Conservation (phyloP, 2,888 invertebrate genomes). For the Pardosa pseudoannulata region DNA sequence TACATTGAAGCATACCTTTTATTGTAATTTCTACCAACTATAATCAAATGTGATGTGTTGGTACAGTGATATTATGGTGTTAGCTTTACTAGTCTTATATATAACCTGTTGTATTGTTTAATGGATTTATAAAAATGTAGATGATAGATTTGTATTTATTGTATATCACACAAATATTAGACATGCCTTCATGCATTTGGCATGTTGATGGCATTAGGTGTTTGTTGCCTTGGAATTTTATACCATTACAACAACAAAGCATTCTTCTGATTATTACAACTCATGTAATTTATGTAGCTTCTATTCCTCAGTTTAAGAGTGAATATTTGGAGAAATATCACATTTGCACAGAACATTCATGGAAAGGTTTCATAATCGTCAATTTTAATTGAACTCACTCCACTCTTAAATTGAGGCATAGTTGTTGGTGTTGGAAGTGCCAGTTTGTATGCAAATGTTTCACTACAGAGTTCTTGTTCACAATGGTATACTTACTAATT, state of each 20-base stretch:
- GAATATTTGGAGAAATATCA: neutral
- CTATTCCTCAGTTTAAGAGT: constrained; percentile 9
- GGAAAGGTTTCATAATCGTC: neutral
- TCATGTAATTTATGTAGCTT: neutral
- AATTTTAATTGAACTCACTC: neutral
- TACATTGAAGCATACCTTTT: constrained; percentile 41
- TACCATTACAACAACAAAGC: constrained; percentile 59
- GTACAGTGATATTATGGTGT: constrained; percentile 70
- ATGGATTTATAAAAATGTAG: constrained; percentile 69
- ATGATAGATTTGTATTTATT: constrained; percentile 70
- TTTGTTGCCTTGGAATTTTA: constrained; percentile 72
- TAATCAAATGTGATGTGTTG: constrained; percentile 52
- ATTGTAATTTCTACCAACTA: constrained; percentile 66
- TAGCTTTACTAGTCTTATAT: constrained; percentile 72
- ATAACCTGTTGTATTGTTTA: constrained; percentile 66
- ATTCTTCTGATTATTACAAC: constrained; percentile 37
- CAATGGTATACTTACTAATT: constrained; percentile 62
- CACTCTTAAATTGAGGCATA: neutral
- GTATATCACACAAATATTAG: constrained; percentile 62
- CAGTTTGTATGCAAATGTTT: constrained; percentile 54
- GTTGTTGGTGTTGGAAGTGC: constrained; percentile 28
- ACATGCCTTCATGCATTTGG: constrained; percentile 47
- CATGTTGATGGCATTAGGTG: constrained; percentile 46
- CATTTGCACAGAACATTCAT: constrained; percentile 4
- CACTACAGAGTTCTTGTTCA: constrained; percentile 37